These are phyloP conservation scores for Otocyon megalotis DNA, from an alignment of 2,113 vertebrate species.

Conservation along the genomic window DNA sequence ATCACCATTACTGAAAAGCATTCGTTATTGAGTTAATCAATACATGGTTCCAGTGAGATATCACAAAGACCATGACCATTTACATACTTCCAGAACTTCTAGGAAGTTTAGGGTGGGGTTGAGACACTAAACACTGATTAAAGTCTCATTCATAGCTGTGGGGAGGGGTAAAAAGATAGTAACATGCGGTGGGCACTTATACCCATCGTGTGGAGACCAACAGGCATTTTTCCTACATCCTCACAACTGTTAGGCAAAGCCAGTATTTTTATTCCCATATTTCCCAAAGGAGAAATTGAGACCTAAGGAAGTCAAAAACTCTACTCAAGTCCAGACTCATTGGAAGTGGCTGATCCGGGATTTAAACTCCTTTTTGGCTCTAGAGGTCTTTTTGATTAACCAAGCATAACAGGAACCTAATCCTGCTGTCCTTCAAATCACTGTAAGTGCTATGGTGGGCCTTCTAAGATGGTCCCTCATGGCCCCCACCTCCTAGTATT, in stretches of 20 bases:
- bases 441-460: neutral
- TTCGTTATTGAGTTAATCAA: neutral
- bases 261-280: neutral
- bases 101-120: neutral
- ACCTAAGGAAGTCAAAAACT: constrained; percentile 27
- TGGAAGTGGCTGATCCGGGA: neutral
- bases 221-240: neutral
- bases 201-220: neutral
- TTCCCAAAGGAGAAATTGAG: constrained; percentile 30
- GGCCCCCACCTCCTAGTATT: neutral
- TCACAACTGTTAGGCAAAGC: neutral
- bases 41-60: neutral
- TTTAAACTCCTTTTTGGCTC: constrained; percentile 7
- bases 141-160: neutral
- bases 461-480: neutral
- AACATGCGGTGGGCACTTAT: neutral
- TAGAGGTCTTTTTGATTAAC: neutral
- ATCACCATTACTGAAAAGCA: neutral
- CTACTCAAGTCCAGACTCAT: neutral
- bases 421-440: neutral
- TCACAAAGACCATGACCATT: neutral
- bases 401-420: neutral
- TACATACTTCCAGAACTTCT: neutral
- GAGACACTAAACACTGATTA: neutral
- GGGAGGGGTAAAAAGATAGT: neutral